A percentile compares a stretch with the other conserved stretches of the same genome.
Evolutionary conservation across 1,140 invertebrate species (phyloP).

Genomic region (Zaprionus camerounensis): DNA sequence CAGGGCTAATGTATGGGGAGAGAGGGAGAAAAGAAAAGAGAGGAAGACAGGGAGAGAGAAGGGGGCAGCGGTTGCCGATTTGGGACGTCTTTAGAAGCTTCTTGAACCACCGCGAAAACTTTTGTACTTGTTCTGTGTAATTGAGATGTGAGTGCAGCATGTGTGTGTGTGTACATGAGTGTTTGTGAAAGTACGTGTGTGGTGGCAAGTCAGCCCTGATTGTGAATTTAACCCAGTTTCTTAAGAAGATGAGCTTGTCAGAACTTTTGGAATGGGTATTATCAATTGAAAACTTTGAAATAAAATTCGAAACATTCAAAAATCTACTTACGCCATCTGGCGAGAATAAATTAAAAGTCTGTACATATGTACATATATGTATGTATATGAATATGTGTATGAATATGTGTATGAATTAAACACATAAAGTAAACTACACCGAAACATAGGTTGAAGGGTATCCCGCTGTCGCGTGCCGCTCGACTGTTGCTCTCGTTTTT

Average conservation of each 20-base stretch:
- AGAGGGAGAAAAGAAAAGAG: background rate
- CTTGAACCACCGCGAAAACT: conserved; percentile 34
- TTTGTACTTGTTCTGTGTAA: conserved; percentile 17
- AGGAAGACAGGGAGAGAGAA: background rate
- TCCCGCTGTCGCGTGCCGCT: too few species aligned
- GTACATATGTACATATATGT: too few species aligned
- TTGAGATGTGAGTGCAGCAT: conserved; percentile 6
- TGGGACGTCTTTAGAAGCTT: conserved; percentile 36
- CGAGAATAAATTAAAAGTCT: too few species aligned
- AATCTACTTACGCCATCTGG: too few species aligned
- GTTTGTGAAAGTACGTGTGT: conserved; percentile 17
- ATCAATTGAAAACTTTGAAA: background rate
- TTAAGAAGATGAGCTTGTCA: conserved; percentile 1
- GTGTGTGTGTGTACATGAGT: background rate
- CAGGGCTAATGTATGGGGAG: conserved; percentile 23
- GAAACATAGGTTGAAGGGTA: too few species aligned
- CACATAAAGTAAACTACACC: too few species aligned
- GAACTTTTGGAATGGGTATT: background rate
- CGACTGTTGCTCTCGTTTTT: too few species aligned
- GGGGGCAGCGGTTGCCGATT: conserved; percentile 26
- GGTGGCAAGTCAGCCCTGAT: conserved; percentile 12
- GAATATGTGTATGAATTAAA: too few species aligned
- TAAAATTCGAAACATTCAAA: too few species aligned
- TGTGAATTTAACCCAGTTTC: conserved; percentile 28
- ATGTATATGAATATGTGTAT: too few species aligned